Evolutionary conservation across 2,797 vertebrate species (phyloP), one percentile per base, ranked within the genome.

Genomic region (Tapera naevia): DNA sequence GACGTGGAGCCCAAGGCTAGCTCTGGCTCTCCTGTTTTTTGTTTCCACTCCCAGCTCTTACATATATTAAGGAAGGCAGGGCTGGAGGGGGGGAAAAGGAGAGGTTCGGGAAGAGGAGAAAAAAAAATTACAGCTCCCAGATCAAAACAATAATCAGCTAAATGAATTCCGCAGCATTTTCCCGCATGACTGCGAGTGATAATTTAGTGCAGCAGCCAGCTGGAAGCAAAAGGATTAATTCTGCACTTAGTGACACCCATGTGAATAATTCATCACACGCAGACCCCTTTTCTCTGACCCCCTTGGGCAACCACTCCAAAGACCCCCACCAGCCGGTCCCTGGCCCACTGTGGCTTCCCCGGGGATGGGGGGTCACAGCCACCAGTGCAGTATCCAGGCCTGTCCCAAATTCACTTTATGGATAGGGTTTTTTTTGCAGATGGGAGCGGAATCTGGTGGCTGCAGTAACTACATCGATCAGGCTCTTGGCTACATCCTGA

Each of bases 181-280:
- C 98, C 98, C 97, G 98, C 98, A 98, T 98, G 96, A 98, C 98
- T 98, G 97, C 96, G 97, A 98, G 98, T 96, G 89, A 97, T 98
- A 98, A 98, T 99, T 99, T 98, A 98, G 98, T 98, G 98, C 97
- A 94, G 98, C 96, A 93, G 97, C 98, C 98, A 98, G 98, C 98
- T 98, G 98, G 98, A 99, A 98, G 98, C 98, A 97, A 97, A 98
- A 98, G 98, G 97, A 99, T 99, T 98, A 98, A 98, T 99, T 98
- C 98, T 97, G 97, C 98, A 98, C 98, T 99, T 99, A 98, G 97
- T 95, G 92, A 96, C 97, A 94, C 94, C 97, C 88, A 61, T n/a
- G 97, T 98, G 98, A 98, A 98, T 98, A 98, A 98, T 98, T 98
- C 97, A 98, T 98, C 88, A 94, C 61, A 19, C n/a, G 7, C 88